Evolutionary conservation across 2,113 vertebrate species (phyloP).

Genomic region (Aegotheles bennettii): DNA sequence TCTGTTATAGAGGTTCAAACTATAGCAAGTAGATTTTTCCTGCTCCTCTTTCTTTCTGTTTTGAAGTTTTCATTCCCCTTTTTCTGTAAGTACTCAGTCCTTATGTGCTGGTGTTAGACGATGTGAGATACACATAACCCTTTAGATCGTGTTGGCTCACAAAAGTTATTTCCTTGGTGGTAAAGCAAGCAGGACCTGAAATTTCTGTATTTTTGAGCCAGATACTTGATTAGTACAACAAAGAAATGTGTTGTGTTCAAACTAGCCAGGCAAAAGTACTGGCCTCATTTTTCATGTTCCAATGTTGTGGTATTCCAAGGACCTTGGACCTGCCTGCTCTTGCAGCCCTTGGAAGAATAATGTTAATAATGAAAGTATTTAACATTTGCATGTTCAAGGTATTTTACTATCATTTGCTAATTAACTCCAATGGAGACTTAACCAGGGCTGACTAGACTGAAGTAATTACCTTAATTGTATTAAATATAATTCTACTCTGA

Average conservation of each 20-base stretch:
- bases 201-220: neutral
- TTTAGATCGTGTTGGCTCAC: neutral
- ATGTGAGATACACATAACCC: neutral
- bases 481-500: neutral
- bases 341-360: neutral
- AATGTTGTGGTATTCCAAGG: neutral
- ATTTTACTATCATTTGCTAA: constrained; percentile 17
- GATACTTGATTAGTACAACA: neutral
- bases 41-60: neutral
- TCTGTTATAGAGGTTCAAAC: neutral
- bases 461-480: constrained; percentile 38
- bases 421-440: neutral
- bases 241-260: neutral
- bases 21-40: neutral
- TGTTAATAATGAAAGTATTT: constrained; percentile 4
- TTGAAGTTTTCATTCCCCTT: neutral
- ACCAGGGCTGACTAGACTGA: neutral
- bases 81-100: neutral
- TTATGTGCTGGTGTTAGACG: neutral
- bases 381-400: constrained; percentile 3
- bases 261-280: neutral
- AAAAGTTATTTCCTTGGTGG: neutral
- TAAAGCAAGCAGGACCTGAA: neutral
- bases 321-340: neutral
- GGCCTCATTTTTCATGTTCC: neutral